A percentile compares a stretch with the other conserved stretches of the same genome.
These are phyloP conservation scores for Prionailurus viverrinus DNA, from an alignment of 2,113 vertebrate genomes.

Conservation along the genomic window DNA sequence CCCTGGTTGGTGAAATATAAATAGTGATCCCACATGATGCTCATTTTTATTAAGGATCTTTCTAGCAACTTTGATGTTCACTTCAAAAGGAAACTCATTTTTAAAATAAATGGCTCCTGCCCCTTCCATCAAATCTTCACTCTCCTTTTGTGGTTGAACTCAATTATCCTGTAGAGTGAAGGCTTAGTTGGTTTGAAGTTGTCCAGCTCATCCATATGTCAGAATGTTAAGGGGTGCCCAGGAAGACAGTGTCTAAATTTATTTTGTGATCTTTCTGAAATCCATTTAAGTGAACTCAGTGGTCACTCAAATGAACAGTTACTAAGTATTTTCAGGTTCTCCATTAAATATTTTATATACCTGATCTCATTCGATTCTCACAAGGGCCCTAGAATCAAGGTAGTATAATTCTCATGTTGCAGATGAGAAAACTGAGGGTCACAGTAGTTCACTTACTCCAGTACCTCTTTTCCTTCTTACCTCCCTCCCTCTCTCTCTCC, in stretches of 20 bases:
- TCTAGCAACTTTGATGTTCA: conserved; percentile 52
- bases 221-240: background rate
- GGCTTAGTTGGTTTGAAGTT: background rate
- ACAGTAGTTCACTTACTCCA: background rate
- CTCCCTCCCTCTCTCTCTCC: background rate
- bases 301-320: background rate
- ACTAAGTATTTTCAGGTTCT: background rate
- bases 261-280: background rate
- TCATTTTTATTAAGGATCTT: conserved; percentile 10
- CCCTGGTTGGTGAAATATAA: background rate
- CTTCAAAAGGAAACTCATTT: conserved; percentile 34
- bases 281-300: background rate
- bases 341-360: background rate
- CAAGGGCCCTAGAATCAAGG: background rate
- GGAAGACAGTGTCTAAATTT: background rate
- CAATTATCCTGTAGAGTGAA: background rate
- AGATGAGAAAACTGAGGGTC: background rate
- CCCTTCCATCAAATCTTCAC: background rate
- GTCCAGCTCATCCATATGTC: background rate
- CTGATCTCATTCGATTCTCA: background rate
- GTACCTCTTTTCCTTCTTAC: background rate
- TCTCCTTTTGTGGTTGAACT: background rate
- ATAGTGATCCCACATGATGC: background rate
- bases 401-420: background rate
- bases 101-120: background rate